Base-by-base conservation (phyloP, 2,113 vertebrate species). In the Urocynchramus pylzowi region DNA sequence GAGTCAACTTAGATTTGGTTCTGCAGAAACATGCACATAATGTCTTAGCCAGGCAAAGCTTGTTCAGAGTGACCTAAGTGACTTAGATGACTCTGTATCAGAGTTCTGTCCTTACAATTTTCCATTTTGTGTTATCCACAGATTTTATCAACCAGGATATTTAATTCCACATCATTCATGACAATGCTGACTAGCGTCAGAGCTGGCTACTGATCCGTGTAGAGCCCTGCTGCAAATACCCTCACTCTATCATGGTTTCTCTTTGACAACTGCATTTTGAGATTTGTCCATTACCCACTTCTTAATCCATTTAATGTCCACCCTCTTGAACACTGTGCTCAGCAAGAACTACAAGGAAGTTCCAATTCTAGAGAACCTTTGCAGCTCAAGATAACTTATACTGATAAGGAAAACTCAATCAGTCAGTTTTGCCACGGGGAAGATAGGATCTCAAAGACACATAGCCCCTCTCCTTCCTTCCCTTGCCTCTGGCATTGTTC, bases 191-290 rank as follows among this genome's bases (percentile, higher is more conserved):
- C 89, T 94, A 90, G 39, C 45, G 49, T 91, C 78, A 91, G 90
- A 77, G 57, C 70, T 88, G 67, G 84, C 80, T 88, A 90, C 78
- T 76, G 82, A 91, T 95, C 70, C 0, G 0, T 93, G 81, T 70
- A 91, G 74, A 93, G 63, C 45, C 35, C 35, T 79, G 61, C 75
- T 79, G 71, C 61, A 91, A 95, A 96, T 69, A 67, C 39, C 45
- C 33, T 77, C 57, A 73, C 79, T 96, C 75, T 80, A 87, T 96
- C 91, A 93, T 50, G 68, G 42, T 69, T 91, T 89, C 71, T 69
- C 82, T 95, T 94, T 93, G 94, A 93, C 93, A 95, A 93, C 70
- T 49, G 33, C 78, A 95, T 97, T 95, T 94, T 83, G 75, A 93
- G 91, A 95, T 93, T 95, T 95, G 84, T 80, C 87, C 50, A 77